Base-by-base conservation (phyloP, 2,888 invertebrate genomes). In the Netelia virgata region DNA sequence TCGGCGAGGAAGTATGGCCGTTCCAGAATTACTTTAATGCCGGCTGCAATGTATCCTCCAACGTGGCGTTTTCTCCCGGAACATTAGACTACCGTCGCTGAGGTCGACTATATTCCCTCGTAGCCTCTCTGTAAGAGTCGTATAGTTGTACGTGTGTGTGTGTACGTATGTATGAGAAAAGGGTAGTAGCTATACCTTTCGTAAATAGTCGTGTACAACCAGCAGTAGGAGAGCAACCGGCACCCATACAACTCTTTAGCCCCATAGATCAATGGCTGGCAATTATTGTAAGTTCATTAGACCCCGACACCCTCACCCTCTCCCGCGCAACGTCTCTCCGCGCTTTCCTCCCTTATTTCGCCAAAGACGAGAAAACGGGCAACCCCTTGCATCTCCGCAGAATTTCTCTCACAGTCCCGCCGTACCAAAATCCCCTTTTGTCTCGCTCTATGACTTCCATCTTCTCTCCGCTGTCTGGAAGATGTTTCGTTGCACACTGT, bases 271-370 rank as follows among this genome's bases (percentile, higher is more conserved):
- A 93, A 93, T 93, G 92, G 92, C 89, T 92, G 91, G 93, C 91
- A 93, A 93, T 93, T 93, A 93, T 93, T 92, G 93, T 92, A 93
- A 93, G 93, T 93, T 93, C 93, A 93, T 93, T 93, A 93, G 92
- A 93, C 89, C 89, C 86, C 86, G 87, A 83, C 86, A 88, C 87
- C 85, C 86, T 83, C 84, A 63, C 68, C 74, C 80, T 61, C 77
- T 72, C 59, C 9, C 64, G 59, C 20, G 43, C 64, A 1, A 41
- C 78, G 55, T 43, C 64, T 66, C 20, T 55, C 69, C 1, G 36
- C 78, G 55, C 28, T 61, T 47, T 68, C 70, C 68, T 72, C 76
- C 79, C 75, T 66, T 68, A 59, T 66, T 68, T 72, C 63, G 64
- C 72, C 50, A 28, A 68, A 28, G 23, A 61, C 64, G 10, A 23